These are phyloP conservation scores for Temnopleurus reevesii DNA, from an alignment of 53 echinoderm and acorn worm genomes.

Conservation along the genomic window DNA sequence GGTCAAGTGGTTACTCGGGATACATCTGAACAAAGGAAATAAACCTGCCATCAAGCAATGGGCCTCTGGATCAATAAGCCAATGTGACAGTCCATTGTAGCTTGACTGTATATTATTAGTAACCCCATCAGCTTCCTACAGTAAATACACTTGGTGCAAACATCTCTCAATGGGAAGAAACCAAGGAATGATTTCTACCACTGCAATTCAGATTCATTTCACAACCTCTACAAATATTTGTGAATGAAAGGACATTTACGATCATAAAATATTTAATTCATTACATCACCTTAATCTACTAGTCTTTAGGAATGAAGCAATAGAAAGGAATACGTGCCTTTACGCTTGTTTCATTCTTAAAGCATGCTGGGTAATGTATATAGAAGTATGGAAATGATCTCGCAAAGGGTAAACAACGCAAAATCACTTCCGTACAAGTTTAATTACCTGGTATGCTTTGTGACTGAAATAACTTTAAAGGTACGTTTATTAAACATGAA, in stretches of 20 bases:
- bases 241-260: neutral
- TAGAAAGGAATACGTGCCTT: neutral
- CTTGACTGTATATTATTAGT: neutral
- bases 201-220: neutral
- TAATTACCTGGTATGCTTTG: too few species aligned
- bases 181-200: neutral
- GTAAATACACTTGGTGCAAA: neutral
- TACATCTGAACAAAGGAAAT: too few species aligned
- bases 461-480: too few species aligned
- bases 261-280: neutral
- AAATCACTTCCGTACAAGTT: too few species aligned
- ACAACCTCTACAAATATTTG: neutral
- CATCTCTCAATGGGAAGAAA: neutral
- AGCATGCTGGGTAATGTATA: too few species aligned
- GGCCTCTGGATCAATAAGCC: neutral
- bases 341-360: too few species aligned
- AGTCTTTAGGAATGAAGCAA: slow-evolving; percentile 1
- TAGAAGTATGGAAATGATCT: too few species aligned
- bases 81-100: neutral
- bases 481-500: too few species aligned
- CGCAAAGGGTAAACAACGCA: too few species aligned
- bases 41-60: too few species aligned
- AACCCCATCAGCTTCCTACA: neutral
- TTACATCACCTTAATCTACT: neutral
- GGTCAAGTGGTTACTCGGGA: too few species aligned